phyloP scores from a whole-genome alignment of 2,888 invertebrate species.

The Drosophila dives region DNA sequence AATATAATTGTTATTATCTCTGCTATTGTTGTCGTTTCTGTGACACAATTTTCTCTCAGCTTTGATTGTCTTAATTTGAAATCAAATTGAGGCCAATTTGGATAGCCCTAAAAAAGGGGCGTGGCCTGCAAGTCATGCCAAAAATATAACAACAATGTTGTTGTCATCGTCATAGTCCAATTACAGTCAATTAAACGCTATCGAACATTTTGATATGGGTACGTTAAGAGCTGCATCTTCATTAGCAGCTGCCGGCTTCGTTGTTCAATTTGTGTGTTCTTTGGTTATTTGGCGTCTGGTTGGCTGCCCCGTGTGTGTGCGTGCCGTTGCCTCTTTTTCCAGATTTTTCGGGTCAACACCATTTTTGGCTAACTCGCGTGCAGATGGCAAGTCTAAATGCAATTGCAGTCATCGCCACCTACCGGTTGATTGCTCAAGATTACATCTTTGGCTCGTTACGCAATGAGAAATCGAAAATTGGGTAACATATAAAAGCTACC shows the following conservation, averaged over 20 bases:
- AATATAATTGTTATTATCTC: neutral
- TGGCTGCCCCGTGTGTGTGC: constrained; percentile 39
- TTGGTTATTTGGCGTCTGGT: constrained; percentile 19
- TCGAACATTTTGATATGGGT: constrained; percentile 63
- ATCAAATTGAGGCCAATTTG: constrained; percentile 59
- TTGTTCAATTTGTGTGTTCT: constrained; percentile 10
- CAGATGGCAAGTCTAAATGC: constrained; percentile 18
- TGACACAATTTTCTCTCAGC: constrained; percentile 21
- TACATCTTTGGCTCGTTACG: constrained; percentile 8
- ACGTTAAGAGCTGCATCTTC: constrained; percentile 34
- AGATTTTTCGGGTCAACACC: constrained; percentile 45
- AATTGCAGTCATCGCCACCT: constrained; percentile 16
- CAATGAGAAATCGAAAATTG: constrained; percentile 61
- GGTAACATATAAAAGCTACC: constrained; percentile 45
- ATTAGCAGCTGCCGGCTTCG: neutral
- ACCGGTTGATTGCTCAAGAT: constrained; percentile 61
- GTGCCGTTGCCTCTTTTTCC: constrained; percentile 40
- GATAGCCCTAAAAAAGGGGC: constrained; percentile 17
- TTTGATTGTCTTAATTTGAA: constrained; percentile 66
- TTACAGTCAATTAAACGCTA: constrained; percentile 77
- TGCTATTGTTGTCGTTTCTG: constrained; percentile 1
- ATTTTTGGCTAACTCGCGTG: constrained; percentile 44
- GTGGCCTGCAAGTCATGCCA: constrained; percentile 39
- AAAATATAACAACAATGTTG: constrained; percentile 13
- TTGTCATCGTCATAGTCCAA: constrained; percentile 67